Conservation (phyloP, 2,888 invertebrate species). For the Drosophila cracens region DNA sequence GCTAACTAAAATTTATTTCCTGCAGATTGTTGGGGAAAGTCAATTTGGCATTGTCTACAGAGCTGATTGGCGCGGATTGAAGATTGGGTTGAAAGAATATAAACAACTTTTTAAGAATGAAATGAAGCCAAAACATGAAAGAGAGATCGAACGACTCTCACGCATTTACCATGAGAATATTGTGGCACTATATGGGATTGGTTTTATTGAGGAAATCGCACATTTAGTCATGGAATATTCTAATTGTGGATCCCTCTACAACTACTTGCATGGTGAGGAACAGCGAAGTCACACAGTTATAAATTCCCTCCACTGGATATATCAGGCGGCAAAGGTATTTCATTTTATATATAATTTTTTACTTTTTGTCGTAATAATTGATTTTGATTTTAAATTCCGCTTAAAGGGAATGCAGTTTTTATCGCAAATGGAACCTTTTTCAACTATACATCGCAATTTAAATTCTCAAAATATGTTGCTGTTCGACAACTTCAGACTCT, state of each 20-base stretch:
- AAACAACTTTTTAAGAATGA: too few species aligned
- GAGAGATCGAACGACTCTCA: not conserved
- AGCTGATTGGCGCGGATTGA: too few species aligned
- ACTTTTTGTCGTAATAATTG: not conserved
- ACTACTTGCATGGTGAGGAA: constrained; percentile 11
- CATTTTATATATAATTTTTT: not conserved
- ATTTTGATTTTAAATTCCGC: not conserved
- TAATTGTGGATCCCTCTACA: constrained; percentile 10
- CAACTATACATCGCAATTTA: constrained; percentile 2
- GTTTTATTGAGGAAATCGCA: not conserved
- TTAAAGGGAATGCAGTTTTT: not conserved
- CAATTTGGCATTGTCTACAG: too few species aligned
- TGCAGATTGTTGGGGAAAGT: too few species aligned
- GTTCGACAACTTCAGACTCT: not conserved
- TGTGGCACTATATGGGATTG: not conserved
- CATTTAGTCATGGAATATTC: constrained; percentile 11
- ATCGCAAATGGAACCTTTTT: not conserved
- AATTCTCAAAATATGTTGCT: constrained; percentile 10
- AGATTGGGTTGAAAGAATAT: not conserved
- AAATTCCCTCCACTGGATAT: constrained; percentile 1
- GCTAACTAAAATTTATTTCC: too few species aligned
- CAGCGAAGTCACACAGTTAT: not conserved
- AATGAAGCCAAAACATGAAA: too few species aligned
- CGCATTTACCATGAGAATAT: not conserved
- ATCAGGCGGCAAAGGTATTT: constrained; percentile 9